Evolutionary conservation across 2,888 invertebrate species (phyloP), one percentile per base, ranked within the genome.

Genomic region (Ennomos fuscantarius): DNA sequence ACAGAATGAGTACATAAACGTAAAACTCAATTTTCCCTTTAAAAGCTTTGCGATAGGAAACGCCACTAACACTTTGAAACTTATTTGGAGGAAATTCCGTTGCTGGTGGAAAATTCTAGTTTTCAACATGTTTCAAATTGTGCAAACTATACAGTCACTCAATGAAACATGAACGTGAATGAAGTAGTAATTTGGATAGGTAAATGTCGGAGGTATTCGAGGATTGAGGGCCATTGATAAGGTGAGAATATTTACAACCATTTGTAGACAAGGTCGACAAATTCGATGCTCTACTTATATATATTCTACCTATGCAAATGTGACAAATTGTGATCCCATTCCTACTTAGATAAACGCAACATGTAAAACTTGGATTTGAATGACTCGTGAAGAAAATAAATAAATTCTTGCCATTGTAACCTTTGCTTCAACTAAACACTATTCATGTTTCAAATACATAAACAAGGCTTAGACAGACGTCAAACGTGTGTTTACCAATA

Each of bases 61-160:
- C 56, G 47, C 44, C 56, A 62, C 64, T 48, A 55, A 64, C 65
- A 63, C 55, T 65, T 64, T 67, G 31, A 67, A 31, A 46, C 61
- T 63, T 55, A 67, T 65, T 56, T 53, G 52, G 37, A 60, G 49
- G 52, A 61, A 62, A 49, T 66, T 62, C 41, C 54, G 58, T 61
- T 24, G 44, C 12, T 13, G 46, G 11, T 42, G 44, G 52, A 43
- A 59, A 46, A 56, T 49, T 60, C 35, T 33, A 45, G 31, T 56
- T 47, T 44, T 48, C 35, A 60, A 41, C 44, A 46, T 52, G 45
- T 35, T 48, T 24, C 40, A 52, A 36, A 35, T 37, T 47, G 35
- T 43, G 8, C n/a, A 9, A 37, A 49, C 24, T 24, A 15, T 11
- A 37, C 3, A 3, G 24, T 24, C 24, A 6, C 37, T 31, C 13